phyloP scores from a whole-genome alignment of 2,797 vertebrate species.

The Oryzias sinensis region DNA sequence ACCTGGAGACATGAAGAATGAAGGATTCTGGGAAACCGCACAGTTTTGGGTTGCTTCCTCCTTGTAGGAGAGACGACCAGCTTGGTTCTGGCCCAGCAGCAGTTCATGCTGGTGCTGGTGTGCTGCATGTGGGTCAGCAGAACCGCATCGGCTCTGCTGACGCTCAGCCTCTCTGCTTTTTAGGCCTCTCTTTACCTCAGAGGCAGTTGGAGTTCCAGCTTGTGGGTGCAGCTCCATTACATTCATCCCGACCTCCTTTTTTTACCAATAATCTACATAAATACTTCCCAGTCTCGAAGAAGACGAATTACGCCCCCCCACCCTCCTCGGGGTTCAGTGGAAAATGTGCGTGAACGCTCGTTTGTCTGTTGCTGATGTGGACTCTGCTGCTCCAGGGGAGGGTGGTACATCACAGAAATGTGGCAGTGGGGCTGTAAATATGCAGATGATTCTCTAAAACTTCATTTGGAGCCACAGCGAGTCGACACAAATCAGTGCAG shows the following conservation, averaged over 20 bases:
- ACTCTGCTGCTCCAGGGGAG: slow-evolving; percentile 30
- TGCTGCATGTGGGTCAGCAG: background rate
- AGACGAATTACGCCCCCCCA: slow-evolving; percentile 68
- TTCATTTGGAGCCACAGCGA: slow-evolving; percentile 17
- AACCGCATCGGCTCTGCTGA: background rate
- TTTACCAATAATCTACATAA: slow-evolving; percentile 75
- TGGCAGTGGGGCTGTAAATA: slow-evolving; percentile 21
- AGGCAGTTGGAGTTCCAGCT: slow-evolving; percentile 48
- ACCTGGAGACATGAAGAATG: background rate
- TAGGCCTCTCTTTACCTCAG: slow-evolving; percentile 23
- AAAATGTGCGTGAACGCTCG: slow-evolving; percentile 22
- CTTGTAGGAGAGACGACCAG: slow-evolving; percentile 5
- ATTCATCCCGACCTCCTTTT: slow-evolving; percentile 77
- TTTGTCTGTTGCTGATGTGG: slow-evolving; percentile 39
- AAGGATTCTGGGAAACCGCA: slow-evolving; percentile 2
- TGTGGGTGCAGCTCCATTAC: slow-evolving; percentile 44
- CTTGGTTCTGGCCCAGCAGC: slow-evolving; percentile 13
- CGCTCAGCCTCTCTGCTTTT: slow-evolving; percentile 15
- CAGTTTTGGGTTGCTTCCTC: slow-evolving; percentile 10
- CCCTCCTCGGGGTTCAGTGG: slow-evolving; percentile 34
- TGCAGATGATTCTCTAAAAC: slow-evolving; percentile 31
- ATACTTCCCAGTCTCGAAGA: slow-evolving; percentile 58
- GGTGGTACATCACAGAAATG: slow-evolving; percentile 39
- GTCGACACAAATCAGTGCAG: slow-evolving; percentile 37
- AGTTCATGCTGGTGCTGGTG: background rate